Conservation (phyloP, 2,888 invertebrate species). For the Hartigia nigra region DNA sequence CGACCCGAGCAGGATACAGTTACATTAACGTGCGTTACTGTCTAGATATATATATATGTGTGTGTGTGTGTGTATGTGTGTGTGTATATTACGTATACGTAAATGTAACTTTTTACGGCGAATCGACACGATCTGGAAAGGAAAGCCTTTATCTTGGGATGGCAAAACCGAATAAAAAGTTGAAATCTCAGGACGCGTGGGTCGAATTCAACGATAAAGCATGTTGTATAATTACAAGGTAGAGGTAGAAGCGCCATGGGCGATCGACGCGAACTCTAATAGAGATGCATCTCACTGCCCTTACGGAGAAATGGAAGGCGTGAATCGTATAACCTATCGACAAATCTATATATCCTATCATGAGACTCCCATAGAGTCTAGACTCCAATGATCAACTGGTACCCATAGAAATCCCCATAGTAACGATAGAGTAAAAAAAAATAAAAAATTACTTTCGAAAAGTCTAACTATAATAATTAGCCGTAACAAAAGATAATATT, state of each 20-base stretch:
- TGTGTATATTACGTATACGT: not conserved
- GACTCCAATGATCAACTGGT: not conserved
- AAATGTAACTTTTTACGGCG: not conserved
- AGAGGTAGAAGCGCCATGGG: constrained; percentile 29
- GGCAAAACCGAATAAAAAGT: not conserved
- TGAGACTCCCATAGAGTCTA: not conserved
- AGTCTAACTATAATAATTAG: not conserved
- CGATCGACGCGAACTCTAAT: constrained; percentile 37
- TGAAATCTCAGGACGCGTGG: constrained; percentile 5
- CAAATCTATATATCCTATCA: constrained; percentile 18
- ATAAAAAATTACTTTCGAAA: not conserved
- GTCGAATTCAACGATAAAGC: constrained; percentile 19
- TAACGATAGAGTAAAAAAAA: not conserved
- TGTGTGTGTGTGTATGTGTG: not conserved
- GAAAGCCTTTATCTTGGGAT: not conserved
- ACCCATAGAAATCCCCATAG: not conserved
- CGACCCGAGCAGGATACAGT: not conserved
- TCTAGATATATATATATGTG: not conserved
- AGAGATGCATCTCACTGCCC: constrained; percentile 36
- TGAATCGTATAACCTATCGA: constrained; percentile 23
- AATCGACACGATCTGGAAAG: not conserved
- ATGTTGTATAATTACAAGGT: constrained; percentile 25
- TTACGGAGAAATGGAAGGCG: constrained; percentile 21
- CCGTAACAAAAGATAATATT: not conserved
- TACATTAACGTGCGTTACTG: not conserved